Percentiles rank a stretch among this genome's conserved stretches.
Conservation (phyloP, 2,888 invertebrate genomes). For the Mamestra brassicae region DNA sequence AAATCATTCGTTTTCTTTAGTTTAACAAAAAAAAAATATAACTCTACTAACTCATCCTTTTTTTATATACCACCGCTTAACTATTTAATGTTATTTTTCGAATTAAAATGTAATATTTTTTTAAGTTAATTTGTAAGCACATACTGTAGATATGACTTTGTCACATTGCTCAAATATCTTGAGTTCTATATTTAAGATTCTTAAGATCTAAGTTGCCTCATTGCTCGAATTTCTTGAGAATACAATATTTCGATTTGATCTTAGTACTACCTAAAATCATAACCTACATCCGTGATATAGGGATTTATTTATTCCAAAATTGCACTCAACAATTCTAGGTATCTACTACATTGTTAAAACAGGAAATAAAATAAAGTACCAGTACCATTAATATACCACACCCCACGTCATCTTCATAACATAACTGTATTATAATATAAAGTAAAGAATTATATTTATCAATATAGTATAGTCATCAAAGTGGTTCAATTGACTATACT, state of each 20-base stretch:
- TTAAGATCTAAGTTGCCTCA: too few relatives aligned
- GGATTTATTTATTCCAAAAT: not conserved
- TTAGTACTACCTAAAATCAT: not conserved
- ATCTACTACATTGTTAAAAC: not conserved
- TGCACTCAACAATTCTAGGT: not conserved
- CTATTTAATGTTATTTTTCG: too few relatives aligned
- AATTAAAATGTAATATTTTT: too few relatives aligned
- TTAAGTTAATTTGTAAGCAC: not conserved
- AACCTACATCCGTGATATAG: not conserved
- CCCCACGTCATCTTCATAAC: conserved; percentile 27
- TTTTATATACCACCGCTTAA: too few relatives aligned
- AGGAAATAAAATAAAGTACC: conserved; percentile 6
- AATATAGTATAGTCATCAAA: too few relatives aligned
- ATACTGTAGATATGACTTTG: not conserved
- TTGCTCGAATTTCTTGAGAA: too few relatives aligned
- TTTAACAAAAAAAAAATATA: too few relatives aligned
- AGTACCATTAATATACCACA: conserved; percentile 11
- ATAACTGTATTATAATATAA: conserved; percentile 8
- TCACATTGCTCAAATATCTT: not conserved
- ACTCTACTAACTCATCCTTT: too few relatives aligned
- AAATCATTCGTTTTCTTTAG: too few relatives aligned
- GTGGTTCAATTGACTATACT: not conserved
- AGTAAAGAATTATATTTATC: not conserved
- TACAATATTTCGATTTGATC: too few relatives aligned
- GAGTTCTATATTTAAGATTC: too few relatives aligned